Conservation (phyloP, 1,140 invertebrate genomes). For the Brachionus plicatilis region DNA sequence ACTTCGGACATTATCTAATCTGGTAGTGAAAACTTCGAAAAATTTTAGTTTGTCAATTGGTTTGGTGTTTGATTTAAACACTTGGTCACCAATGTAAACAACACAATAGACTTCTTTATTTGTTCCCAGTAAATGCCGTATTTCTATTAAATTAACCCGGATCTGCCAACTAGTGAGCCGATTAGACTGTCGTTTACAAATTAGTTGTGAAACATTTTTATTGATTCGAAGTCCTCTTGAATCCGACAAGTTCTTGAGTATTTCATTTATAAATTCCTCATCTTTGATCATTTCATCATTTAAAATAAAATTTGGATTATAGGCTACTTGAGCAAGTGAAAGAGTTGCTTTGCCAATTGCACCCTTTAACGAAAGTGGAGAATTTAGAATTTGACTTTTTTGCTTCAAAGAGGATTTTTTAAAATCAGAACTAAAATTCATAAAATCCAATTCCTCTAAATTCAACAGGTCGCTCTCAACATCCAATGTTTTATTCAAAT, state of each 20-base stretch:
- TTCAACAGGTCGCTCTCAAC: not conserved
- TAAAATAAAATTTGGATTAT: conserved; percentile 25
- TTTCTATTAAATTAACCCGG: conserved; percentile 19
- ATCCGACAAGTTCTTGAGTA: not conserved
- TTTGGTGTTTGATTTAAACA: not conserved
- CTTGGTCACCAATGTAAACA: not conserved
- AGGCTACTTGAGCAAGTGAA: conserved; percentile 11
- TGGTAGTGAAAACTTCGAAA: conserved; percentile 4
- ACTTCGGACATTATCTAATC: not conserved
- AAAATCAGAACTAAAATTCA: not conserved
- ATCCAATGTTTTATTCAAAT: not conserved
- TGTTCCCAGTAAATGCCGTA: conserved; percentile 1
- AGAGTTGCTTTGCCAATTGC: conserved; percentile 35
- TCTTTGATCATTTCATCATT: conserved; percentile 1
- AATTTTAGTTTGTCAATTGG: not conserved
- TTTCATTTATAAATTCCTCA: not conserved
- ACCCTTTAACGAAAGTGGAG: not conserved
- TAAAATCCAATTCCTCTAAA: not conserved
- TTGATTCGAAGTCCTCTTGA: not conserved
- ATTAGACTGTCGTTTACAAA: not conserved
- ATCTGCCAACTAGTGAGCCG: conserved; percentile 19
- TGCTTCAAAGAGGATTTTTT: not conserved
- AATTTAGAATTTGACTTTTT: not conserved
- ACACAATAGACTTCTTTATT: conserved; percentile 24
- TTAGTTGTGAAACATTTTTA: not conserved